phyloP scores from a whole-genome alignment of 2,797 vertebrate species.

The Hapalemur alaotrensis region DNA sequence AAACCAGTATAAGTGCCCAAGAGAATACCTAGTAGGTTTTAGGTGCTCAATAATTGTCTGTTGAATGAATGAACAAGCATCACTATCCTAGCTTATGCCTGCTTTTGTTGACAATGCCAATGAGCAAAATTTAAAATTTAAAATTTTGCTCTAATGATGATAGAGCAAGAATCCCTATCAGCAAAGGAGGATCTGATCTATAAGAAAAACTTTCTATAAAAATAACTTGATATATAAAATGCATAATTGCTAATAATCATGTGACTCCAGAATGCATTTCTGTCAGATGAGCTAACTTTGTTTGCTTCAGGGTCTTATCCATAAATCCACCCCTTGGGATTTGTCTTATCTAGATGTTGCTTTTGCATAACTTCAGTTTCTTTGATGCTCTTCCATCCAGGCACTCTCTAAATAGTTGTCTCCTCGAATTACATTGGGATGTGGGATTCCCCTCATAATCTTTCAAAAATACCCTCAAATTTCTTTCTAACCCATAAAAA shows the following conservation, averaged over 20 bases:
- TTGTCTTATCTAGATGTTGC: not conserved
- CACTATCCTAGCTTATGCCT: rapidly evolving
- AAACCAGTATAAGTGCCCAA: not conserved
- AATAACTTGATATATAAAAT: not conserved
- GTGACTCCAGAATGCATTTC: not conserved
- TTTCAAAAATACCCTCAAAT: not conserved
- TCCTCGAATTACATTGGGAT: not conserved
- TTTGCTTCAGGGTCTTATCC: not conserved
- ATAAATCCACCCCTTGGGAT: not conserved
- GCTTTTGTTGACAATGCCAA: not conserved
- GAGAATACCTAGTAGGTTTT: not conserved
- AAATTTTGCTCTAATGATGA: not conserved
- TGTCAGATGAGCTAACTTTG: not conserved
- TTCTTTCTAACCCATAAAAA: not conserved
- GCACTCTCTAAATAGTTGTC: not conserved
- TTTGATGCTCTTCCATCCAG: not conserved
- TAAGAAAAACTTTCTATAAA: not conserved
- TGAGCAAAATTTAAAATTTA: not conserved
- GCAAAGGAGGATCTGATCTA: not conserved
- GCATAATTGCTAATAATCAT: not conserved
- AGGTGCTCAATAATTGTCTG: not conserved
- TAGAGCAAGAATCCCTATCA: not conserved
- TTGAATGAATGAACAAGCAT: not conserved
- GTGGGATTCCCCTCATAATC: not conserved
- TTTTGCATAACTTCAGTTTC: not conserved